Base-by-base conservation (phyloP, 1,140 invertebrate species). In the Caenorhabditis briggsae region DNA sequence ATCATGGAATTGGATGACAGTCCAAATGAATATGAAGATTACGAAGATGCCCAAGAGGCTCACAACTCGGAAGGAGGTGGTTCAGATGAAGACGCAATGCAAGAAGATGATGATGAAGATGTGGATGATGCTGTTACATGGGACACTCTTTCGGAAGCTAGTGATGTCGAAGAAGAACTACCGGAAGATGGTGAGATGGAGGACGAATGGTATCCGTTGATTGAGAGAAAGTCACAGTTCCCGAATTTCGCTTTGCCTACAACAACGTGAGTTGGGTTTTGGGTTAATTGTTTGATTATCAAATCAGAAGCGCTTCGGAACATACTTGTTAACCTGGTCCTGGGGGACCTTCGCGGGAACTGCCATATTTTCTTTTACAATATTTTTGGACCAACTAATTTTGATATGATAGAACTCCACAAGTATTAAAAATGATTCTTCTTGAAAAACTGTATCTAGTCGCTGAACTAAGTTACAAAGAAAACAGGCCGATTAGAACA, bases 181-280 rank as follows among this genome's bases (percentile, higher is more conserved):
- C 18, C 16, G 46, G 70, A 23, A 23, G 70, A 33, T 3, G 33
- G 33, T 3, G 33, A 33, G 33, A 33, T 33, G 33, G 33, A 48
- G 0, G 70, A 78, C 5, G 70, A 78, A 23, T 78, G 70, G 70
- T 78, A 78, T 53, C 70, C 70, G n/a, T 53, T 78, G 70, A 9
- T n/a, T 12, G 33, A 43, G n/a, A 78, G 70, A 53, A 9, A 23
- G 2, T 12, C 7, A 20, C 46, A 23, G 70, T 50, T 78, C n/a
- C 70, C 70, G 6, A 78, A 78, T 14, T 78, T 78, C 23, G 70
- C 46, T 20, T 50, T 78, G 46, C 70, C 70, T 9, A 78, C 70
- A 5, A 78, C 70, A n/a, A 78, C 70, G 70, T 78, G 11, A 23
- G 70, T 2, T 33, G 33, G 33, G 3, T 33, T 33, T 33, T 33